A percentile compares a stretch with the other conserved stretches of the same genome.
These are phyloP conservation scores for Temnothorax unifasciatus DNA, from an alignment of 2,888 invertebrate genomes.

Conservation along the genomic window DNA sequence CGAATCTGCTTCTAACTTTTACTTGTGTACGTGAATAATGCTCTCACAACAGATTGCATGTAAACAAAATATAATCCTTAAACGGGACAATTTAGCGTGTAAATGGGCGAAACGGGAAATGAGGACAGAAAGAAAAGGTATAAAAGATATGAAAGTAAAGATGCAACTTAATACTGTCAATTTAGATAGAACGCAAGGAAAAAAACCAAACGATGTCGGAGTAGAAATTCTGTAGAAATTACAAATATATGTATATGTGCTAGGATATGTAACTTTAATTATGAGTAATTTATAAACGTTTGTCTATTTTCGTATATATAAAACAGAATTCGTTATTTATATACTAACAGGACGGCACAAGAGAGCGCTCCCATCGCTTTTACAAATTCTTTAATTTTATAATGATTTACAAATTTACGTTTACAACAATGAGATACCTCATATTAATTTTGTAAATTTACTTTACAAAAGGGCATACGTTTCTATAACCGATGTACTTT, in stretches of 20 bases:
- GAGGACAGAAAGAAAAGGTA: constrained; percentile 65
- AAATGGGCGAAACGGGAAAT: constrained; percentile 62
- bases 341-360: constrained; percentile 61
- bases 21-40: constrained; percentile 75
- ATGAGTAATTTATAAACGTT: constrained; percentile 80
- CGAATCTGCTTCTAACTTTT: constrained; percentile 82
- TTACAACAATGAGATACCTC: constrained; percentile 62
- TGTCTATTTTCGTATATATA: constrained; percentile 80
- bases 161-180: constrained; percentile 78
- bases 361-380: constrained; percentile 71
- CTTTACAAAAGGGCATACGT: constrained; percentile 28
- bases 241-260: constrained; percentile 79
- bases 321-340: constrained; percentile 63
- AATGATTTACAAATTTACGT: constrained; percentile 6
- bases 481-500: constrained; percentile 39
- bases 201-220: constrained; percentile 66
- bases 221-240: constrained; percentile 78
- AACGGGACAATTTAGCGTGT: constrained; percentile 41
- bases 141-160: constrained; percentile 71
- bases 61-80: constrained; percentile 49
- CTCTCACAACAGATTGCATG: constrained; percentile 28
- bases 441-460: constrained; percentile 35
- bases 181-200: constrained; percentile 75
- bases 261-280: constrained; percentile 78
- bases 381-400: constrained; percentile 64